These are phyloP conservation scores for Epizoanthus stellaris DNA, from an alignment of 92 coral and sea anemone species.

Conservation along the genomic window DNA sequence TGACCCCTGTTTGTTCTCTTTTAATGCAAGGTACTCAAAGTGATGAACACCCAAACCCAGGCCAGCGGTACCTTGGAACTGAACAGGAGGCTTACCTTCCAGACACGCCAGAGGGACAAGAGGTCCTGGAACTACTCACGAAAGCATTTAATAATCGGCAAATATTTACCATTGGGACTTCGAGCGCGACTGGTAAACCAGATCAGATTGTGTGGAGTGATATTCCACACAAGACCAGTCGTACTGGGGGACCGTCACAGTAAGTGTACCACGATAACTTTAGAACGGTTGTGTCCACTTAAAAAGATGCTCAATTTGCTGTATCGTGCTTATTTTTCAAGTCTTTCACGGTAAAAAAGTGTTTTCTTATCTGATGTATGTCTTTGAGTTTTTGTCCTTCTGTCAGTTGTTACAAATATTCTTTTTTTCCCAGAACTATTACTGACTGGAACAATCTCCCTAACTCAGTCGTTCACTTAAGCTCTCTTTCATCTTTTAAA, in stretches of 20 bases:
- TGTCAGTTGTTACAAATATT: too few species aligned
- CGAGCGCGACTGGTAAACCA: background rate
- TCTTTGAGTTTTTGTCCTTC: too few species aligned
- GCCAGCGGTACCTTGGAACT: background rate
- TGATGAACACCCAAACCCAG: slow-evolving; percentile 7
- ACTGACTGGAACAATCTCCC: too few species aligned
- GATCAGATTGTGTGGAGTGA: slow-evolving; percentile 4
- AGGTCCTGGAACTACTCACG: slow-evolving; percentile 12
- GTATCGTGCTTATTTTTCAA: too few species aligned
- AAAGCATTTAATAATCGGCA: background rate
- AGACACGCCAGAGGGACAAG: slow-evolving; percentile 27
- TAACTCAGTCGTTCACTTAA: too few species aligned
- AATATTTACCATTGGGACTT: slow-evolving; percentile 8
- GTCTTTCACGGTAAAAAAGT: too few species aligned
- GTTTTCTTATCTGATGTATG: too few species aligned
- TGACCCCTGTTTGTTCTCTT: background rate
- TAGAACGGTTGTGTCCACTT: too few species aligned
- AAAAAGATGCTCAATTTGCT: too few species aligned
- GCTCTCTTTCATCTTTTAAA: too few species aligned
- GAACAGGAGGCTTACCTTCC: slow-evolving; percentile 7
- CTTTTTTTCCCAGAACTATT: too few species aligned
- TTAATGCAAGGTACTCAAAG: background rate
- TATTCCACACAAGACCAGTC: slow-evolving; percentile 39
- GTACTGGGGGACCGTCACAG: slow-evolving; percentile 10
- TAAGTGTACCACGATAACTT: too few species aligned